A percentile compares a stretch with the other conserved stretches of the same genome.
These are phyloP conservation scores for Rhincodon typus DNA, from an alignment of 2,797 vertebrate species.

Conservation along the genomic window DNA sequence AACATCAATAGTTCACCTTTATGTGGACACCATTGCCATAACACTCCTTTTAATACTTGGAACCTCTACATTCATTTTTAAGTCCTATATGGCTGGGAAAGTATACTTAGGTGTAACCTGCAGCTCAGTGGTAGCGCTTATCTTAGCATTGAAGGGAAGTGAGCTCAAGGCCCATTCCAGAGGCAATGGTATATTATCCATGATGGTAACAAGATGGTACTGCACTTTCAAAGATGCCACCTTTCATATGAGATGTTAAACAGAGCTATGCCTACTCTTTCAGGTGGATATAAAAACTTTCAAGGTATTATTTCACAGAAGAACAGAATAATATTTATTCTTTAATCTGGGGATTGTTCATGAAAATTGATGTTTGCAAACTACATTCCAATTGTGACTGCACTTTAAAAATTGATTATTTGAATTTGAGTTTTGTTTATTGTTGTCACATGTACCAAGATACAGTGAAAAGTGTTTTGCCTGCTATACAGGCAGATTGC, in stretches of 20 bases:
- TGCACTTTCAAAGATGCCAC: not conserved
- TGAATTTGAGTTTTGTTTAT: too few relatives aligned
- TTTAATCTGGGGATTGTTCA: not conserved
- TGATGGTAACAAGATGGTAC: not conserved
- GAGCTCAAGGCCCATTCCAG: not conserved
- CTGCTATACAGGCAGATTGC: too few relatives aligned
- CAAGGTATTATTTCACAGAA: not conserved
- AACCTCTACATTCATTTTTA: not conserved
- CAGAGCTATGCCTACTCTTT: not conserved
- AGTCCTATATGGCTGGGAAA: not conserved
- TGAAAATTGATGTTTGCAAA: not conserved
- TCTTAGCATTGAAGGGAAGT: not conserved
- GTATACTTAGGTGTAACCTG: not conserved
- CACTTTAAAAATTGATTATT: not conserved
- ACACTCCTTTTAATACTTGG: not conserved
- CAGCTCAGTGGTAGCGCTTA: not conserved
- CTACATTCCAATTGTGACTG: not conserved
- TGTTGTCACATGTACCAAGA: too few relatives aligned
- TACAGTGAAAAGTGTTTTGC: too few relatives aligned
- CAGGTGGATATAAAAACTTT: not conserved
- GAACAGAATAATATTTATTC: not conserved
- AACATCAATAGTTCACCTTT: too few relatives aligned
- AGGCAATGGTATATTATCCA: not conserved
- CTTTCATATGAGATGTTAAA: not conserved
- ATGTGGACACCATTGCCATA: too few relatives aligned